Percentiles rank a stretch among this genome's conserved stretches.
Conservation (phyloP, 2,797 vertebrate genomes). For the Carapus acus region DNA sequence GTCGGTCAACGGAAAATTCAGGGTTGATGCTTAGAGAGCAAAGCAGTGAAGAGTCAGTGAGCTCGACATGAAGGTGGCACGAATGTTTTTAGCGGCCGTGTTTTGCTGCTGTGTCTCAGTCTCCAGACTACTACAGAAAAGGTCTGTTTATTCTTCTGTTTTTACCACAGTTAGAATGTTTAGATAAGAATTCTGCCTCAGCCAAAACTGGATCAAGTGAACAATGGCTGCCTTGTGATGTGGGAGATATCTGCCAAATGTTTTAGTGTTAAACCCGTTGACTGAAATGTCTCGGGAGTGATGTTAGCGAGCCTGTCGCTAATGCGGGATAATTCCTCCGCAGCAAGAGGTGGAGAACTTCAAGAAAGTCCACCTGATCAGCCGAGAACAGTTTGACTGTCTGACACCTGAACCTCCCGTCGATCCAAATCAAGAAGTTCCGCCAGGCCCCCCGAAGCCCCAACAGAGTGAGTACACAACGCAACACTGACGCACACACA, state of each 20-base stretch:
- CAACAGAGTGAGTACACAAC: conserved; percentile 82
- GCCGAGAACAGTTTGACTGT: conserved; percentile 93
- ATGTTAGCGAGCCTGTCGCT: not conserved
- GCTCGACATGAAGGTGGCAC: conserved; percentile 45
- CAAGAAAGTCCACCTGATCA: conserved; percentile 99
- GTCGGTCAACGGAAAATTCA: conserved; percentile 12
- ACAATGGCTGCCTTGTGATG: no score
- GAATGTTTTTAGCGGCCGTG: conserved; percentile 47
- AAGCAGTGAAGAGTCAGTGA: conserved; percentile 3
- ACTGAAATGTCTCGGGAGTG: no score
- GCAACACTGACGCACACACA: no score
- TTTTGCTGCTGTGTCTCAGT: conserved; percentile 57
- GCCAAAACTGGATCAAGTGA: no score
- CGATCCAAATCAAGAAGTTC: conserved; percentile 96
- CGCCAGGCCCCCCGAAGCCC: conserved; percentile 88
- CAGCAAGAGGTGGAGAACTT: conserved; percentile 99
- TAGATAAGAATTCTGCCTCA: not conserved
- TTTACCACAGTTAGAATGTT: no score
- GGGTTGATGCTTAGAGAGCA: conserved; percentile 12
- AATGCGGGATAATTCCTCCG: conserved; percentile 8
- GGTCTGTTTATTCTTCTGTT: no score
- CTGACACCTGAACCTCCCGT: conserved; percentile 94
- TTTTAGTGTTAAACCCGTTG: no score
- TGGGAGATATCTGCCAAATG: not conserved
- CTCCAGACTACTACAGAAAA: conserved; percentile 52